Base-by-base conservation (phyloP, 2,797 vertebrate species). In the Galaxias olidus region DNA sequence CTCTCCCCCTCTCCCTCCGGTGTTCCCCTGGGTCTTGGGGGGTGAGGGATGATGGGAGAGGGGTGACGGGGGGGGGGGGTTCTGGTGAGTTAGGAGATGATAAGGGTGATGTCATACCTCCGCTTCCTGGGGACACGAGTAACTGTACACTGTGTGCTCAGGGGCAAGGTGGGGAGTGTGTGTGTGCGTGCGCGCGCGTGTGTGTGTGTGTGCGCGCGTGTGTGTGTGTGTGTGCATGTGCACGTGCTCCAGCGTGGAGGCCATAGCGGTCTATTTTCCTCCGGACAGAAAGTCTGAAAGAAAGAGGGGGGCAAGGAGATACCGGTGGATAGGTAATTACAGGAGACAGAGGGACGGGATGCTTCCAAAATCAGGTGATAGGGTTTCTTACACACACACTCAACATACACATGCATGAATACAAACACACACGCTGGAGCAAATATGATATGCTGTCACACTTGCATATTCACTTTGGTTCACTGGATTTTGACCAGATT, bases 31-130 rank as follows among this genome's bases (percentile, higher is more conserved):
- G 42, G 46, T 59, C 61, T 51, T 54, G 60, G 48, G 41, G 59
- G 63, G 48, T 19, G n/a, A 30, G 30, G 30, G 2, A 2, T 30
- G 30, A 30, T 30, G 30, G 30, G 30, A 30, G 30, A 30, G 30
- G 30, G 6, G 30, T n/a, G n/a, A n/a, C n/a, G 30, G 30, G 30
- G 6, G 3, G 30, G 56, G 65, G 63, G 65, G 20, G 49, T 10
- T 41, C 13, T 53, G 65, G 66, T 52, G 72, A 62, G 71, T 71
- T 73, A 85, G 75, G 74, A 88, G 85, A 88, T 88, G 88, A 92
- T 89, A 90, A 88, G 87, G 69, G 74, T 89, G 88, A 91, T 91
- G 90, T 91, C 89, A 91, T 92, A 78, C 84, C 84, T 88, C 84
- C 86, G 83, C 75, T 92, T 91, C 87, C 88, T 89, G 84, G 81